Evolutionary conservation across 2,113 vertebrate species (phyloP).

Genomic region (Laterallus jamaicensis): DNA sequence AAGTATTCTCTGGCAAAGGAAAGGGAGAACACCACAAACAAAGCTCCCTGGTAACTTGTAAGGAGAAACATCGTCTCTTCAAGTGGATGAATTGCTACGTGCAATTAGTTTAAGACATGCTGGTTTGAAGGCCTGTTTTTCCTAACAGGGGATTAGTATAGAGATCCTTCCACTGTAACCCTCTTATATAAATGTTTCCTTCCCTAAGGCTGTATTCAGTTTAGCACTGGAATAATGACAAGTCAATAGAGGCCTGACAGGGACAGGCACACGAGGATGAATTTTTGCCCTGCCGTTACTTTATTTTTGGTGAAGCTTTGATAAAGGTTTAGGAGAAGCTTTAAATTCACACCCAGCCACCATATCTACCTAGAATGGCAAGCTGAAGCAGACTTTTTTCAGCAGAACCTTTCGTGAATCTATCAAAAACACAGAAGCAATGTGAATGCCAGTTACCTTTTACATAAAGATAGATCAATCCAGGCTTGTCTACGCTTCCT

Average conservation of each 20-base stretch:
- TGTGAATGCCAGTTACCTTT: background rate
- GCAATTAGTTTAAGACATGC: background rate
- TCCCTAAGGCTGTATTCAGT: constrained; percentile 31
- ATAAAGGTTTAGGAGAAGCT: background rate
- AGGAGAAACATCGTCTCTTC: background rate
- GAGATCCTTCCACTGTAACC: background rate
- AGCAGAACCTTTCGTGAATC: background rate
- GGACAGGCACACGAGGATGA: background rate
- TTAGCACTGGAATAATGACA: background rate
- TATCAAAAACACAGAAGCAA: background rate
- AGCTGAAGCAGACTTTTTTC: background rate
- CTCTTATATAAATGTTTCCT: constrained; percentile 42
- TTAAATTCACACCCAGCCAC: background rate
- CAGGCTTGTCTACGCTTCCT: background rate
- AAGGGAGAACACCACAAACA: background rate
- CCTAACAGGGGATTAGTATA: background rate
- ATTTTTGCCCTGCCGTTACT: background rate
- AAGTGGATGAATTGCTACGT: background rate
- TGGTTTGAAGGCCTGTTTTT: background rate
- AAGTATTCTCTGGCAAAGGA: background rate
- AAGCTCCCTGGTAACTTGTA: background rate
- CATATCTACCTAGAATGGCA: background rate
- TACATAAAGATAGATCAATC: background rate
- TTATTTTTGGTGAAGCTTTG: background rate
- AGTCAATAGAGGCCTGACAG: background rate